These are phyloP conservation scores for Tachysurus fulvidraco DNA, from an alignment of 2,113 vertebrate genomes.

Conservation along the genomic window DNA sequence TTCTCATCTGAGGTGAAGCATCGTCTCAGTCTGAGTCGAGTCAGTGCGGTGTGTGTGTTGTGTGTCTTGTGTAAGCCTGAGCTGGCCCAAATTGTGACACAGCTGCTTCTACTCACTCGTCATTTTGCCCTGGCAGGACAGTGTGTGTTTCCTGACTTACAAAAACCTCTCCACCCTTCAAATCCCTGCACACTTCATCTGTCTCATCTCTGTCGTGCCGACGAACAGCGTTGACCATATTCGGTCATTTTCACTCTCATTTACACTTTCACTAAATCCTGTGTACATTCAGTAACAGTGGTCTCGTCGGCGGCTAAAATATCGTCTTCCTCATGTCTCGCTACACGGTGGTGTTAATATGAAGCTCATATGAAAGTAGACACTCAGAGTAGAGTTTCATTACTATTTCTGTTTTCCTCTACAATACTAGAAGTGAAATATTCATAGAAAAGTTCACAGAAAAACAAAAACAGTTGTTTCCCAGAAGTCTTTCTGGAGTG, in stretches of 20 bases:
- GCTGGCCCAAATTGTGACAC: conserved; percentile 11
- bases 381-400: too few relatives aligned
- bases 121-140: conserved; percentile 50
- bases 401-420: too few relatives aligned
- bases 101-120: conserved; percentile 52
- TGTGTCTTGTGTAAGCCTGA: conserved; percentile 4
- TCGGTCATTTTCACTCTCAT: not conserved
- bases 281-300: not conserved
- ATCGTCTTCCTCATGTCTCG: too few relatives aligned
- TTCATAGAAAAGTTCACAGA: too few relatives aligned
- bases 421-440: too few relatives aligned
- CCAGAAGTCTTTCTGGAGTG: too few relatives aligned
- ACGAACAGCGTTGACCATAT: not conserved
- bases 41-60: conserved; percentile 18
- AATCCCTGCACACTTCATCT: conserved; percentile 18
- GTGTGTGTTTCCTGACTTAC: conserved; percentile 59
- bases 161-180: conserved; percentile 39
- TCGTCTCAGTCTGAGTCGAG: not conserved
- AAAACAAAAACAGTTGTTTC: too few relatives aligned
- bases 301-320: too few relatives aligned
- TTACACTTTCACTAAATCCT: conserved; percentile 3
- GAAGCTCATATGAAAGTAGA: too few relatives aligned
- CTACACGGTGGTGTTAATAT: too few relatives aligned
- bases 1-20: not conserved
- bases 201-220: not conserved